These are phyloP conservation scores for Falcaria lacertinaria DNA, from an alignment of 2,888 invertebrate genomes.

Conservation along the genomic window DNA sequence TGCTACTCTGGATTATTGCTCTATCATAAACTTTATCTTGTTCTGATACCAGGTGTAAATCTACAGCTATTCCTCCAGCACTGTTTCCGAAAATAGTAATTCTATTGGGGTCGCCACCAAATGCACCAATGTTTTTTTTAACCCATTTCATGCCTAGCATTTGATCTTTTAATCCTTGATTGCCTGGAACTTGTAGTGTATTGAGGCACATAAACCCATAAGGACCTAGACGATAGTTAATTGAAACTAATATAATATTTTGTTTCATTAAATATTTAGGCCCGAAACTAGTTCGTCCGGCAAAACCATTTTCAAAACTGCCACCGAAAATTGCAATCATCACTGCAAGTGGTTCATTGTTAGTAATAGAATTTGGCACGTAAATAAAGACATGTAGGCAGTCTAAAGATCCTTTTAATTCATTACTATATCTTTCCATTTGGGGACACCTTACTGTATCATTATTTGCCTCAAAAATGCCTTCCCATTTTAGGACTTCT, in stretches of 20 bases:
- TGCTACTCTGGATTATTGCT: conserved; percentile 39
- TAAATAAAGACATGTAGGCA: conserved; percentile 46
- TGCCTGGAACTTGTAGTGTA: conserved; percentile 42
- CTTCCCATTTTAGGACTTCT: conserved; percentile 30
- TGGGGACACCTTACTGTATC: conserved; percentile 49
- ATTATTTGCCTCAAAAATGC: conserved; percentile 37
- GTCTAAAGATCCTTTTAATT: conserved; percentile 30
- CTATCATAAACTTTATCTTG: conserved; percentile 36
- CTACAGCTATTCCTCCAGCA: conserved; percentile 43
- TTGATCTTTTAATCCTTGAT: conserved; percentile 56
- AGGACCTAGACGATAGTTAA: conserved; percentile 47
- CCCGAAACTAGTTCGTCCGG: conserved; percentile 25
- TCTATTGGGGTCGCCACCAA: conserved; percentile 45
- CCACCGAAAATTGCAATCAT: conserved; percentile 50
- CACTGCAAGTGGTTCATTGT: conserved; percentile 37
- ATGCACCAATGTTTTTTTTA: conserved; percentile 42
- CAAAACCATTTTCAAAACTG: conserved; percentile 28
- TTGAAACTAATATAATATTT: conserved; percentile 42
- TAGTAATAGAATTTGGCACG: conserved; percentile 33
- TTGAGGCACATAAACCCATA: conserved; percentile 57
- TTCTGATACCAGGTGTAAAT: conserved; percentile 39
- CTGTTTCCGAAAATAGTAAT: conserved; percentile 47
- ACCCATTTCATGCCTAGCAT: conserved; percentile 46
- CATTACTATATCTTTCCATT: conserved; percentile 21
- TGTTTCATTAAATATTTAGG: conserved; percentile 43